Base-by-base conservation (phyloP, 1,140 invertebrate genomes). In the Drosophila orena region DNA sequence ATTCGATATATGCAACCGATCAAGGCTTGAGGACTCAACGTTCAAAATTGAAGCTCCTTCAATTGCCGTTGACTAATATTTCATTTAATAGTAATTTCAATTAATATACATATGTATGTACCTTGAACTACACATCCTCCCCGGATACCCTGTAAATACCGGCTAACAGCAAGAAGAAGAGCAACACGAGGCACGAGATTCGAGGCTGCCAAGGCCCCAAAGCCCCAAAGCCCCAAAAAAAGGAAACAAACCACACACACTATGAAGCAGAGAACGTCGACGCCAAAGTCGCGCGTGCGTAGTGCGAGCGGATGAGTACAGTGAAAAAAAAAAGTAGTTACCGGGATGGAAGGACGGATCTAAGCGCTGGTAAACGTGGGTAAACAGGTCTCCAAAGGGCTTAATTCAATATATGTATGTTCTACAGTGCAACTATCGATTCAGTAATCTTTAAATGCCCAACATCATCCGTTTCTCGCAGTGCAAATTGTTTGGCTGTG, bases 231-330 rank as follows among this genome's bases (percentile, higher is more conserved):
- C 24, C 24, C 24, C 24, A 24, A 60, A 46, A 46, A 65, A 49
- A 70, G 68, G 62, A 66, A 55, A 66, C 40, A 52, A 61, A 44
- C 60, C 61, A 46, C 34, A 54, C 53, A 61, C 71, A 73, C 54
- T 34, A 40, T 58, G 24, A 62, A 59, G 68, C 50, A 40, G 72
- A 54, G 70, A 27, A 50, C 62, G 69, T 7, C 42, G 37, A 54
- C 47, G 59, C 20, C 73, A 57, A 30, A 66, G 65, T 77, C 83
- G 84, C 84, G 84, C 84, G 84, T 89, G 84, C 84, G 79, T 85
- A 89, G 62, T 75, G 65, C 64, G 77, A 89, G 74, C 84, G 84
- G 77, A 84, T 89, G 84, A 72, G 53, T 70, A 34, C 64, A 68
- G 59, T 52, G n/a, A 20, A 30, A 30, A 30, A 30, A 30, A 30